These are phyloP conservation scores for Drosophila bunnanda DNA, from an alignment of 2,888 invertebrate species.

Conservation along the genomic window DNA sequence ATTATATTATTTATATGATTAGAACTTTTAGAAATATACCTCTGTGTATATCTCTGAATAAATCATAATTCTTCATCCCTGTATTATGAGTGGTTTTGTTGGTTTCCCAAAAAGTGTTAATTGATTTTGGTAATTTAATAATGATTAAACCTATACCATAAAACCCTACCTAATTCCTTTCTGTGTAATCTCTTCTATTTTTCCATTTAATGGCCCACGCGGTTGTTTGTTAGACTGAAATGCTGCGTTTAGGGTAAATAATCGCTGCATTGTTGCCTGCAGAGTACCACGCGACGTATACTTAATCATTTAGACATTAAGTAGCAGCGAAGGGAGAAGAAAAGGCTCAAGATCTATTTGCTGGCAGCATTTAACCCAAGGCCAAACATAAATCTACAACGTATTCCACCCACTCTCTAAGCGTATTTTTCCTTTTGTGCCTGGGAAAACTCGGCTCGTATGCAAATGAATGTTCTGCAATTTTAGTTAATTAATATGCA, in stretches of 20 bases:
- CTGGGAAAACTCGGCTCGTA: neutral
- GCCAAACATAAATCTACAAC: conserved; percentile 23
- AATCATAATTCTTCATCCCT: too few species aligned
- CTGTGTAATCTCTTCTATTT: conserved; percentile 11
- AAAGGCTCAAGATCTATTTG: conserved; percentile 19
- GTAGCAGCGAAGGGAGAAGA: conserved; percentile 40
- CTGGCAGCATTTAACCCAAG: conserved; percentile 39
- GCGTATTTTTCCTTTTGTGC: neutral
- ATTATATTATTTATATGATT: too few species aligned
- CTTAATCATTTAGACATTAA: conserved; percentile 73
- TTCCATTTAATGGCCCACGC: conserved; percentile 33
- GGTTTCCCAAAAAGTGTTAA: too few species aligned
- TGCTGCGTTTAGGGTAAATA: conserved; percentile 66
- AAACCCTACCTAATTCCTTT: neutral
- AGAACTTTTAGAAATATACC: too few species aligned
- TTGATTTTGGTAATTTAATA: too few species aligned
- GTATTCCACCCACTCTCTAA: neutral
- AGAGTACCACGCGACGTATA: conserved; percentile 57
- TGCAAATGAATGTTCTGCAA: conserved; percentile 20
- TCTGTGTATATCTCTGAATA: neutral
- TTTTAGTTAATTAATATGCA: conserved; percentile 44
- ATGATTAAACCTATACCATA: too few species aligned
- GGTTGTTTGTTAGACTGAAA: conserved; percentile 52
- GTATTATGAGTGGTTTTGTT: too few species aligned
- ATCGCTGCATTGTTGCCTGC: conserved; percentile 58